These are phyloP conservation scores for Saguinus midas DNA, from an alignment of 2,113 vertebrate genomes.

Conservation along the genomic window DNA sequence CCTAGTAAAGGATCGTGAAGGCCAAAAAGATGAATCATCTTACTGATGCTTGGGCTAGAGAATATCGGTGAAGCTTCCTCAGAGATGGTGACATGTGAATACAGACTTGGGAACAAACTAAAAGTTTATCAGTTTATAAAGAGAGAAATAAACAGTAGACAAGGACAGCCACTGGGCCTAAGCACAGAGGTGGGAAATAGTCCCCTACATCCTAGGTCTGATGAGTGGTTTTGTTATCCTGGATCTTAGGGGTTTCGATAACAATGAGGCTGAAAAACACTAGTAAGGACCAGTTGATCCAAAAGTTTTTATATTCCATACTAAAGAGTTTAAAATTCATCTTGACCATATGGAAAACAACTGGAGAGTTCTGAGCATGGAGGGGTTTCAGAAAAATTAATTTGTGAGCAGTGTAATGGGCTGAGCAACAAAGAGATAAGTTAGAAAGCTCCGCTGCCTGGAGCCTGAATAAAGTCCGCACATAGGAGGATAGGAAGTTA, in stretches of 20 bases:
- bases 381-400: neutral
- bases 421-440: neutral
- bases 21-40: neutral
- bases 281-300: neutral
- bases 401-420: neutral
- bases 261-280: neutral
- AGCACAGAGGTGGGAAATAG: neutral
- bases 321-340: neutral
- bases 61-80: neutral
- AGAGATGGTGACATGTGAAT: neutral
- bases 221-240: neutral
- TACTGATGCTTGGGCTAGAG: rapidly evolving
- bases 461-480: neutral
- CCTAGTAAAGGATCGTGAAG: neutral
- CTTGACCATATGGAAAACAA: neutral
- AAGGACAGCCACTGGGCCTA: neutral
- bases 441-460: neutral
- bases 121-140: neutral
- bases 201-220: neutral
- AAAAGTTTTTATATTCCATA: neutral
- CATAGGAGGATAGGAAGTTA: neutral
- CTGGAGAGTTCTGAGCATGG: neutral
- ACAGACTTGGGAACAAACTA: neutral
- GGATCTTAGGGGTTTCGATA: neutral
- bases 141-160: neutral